Evolutionary conservation across 2,113 vertebrate genomes (phyloP), one percentile per base, ranked within the genome.

Genomic region (Chaetodon auriga): DNA sequence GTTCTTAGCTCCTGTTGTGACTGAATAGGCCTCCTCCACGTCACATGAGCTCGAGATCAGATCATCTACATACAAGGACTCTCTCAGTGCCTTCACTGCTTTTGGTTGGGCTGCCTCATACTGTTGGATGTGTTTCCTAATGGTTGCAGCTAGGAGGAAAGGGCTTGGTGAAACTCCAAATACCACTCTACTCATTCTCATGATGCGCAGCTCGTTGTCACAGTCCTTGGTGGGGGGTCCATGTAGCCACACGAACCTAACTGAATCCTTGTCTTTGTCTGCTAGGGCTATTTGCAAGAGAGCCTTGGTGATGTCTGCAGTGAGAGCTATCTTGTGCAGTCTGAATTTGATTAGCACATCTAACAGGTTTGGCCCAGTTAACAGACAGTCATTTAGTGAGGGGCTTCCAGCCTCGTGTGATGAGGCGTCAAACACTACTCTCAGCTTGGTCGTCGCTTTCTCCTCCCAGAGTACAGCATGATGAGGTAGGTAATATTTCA

Each of bases 151-250:
- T 19, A 75, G 15, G 9, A 73, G 49, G 30, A 65, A 81, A 6
- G 60, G 78, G 36, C 78, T 73, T 14, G 68, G 68, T 46, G 80
- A 61, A 6, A 53, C 80, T 15, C 77, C 78, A 54, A 80, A 80
- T 2, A 64, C 38, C 8, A 80, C 78, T 55, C 78, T 23, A 7
- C 3, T 15, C 13, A 48, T 48, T 15, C 46, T 14, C 46, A 48
- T 48, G 3, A 48, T 48, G 13, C 14, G 46, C 13, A 48, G 14
- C 2, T 15, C 46, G 4, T 48, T 11, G 8, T 45, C 10, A 45
- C 14, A 15, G 46, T 15, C 43, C 11, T 45, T 45, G 43, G 43
- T 45, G 8, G 43, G 43, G 11, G 43, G 43, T 45, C 43, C 43
- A 45, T 45, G 43, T 45, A 45, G 43, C 46, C 46, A 48, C 3